Percentiles rank a stretch among this genome's conserved stretches.
These are phyloP conservation scores for Bombylius major DNA, from an alignment of 2,888 invertebrate species.

Conservation along the genomic window DNA sequence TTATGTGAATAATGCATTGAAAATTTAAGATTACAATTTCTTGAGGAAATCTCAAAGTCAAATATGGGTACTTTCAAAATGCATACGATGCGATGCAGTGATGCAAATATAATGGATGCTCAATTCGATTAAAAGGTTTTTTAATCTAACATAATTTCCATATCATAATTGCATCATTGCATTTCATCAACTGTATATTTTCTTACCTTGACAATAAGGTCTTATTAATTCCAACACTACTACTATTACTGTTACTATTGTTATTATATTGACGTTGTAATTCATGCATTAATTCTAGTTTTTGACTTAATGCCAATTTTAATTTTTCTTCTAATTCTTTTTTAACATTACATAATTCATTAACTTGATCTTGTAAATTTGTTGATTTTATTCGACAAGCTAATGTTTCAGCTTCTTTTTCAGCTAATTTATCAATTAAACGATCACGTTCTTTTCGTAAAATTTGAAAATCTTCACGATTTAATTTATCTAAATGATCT, in stretches of 20 bases:
- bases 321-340: slow-evolving; percentile 49
- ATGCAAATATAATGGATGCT: no score
- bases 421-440: slow-evolving; percentile 58
- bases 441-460: slow-evolving; percentile 63
- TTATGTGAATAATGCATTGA: not conserved
- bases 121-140: no score
- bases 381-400: slow-evolving; percentile 52
- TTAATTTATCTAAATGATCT: slow-evolving; percentile 29
- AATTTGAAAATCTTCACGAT: slow-evolving; percentile 44
- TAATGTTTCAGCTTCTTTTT: slow-evolving; percentile 62
- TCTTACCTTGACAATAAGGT: no score
- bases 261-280: slow-evolving; percentile 30
- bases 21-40: no score
- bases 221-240: slow-evolving; percentile 18
- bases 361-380: slow-evolving; percentile 50
- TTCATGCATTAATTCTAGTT: slow-evolving; percentile 45
- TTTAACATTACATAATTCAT: slow-evolving; percentile 44
- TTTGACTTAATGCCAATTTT: slow-evolving; percentile 42
- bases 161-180: no score
- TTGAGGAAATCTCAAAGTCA: no score
- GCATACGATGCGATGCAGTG: no score
- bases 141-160: no score
- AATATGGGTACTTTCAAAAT: no score
- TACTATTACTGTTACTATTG: slow-evolving; percentile 18
- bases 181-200: no score